Percentiles rank a stretch among this genome's conserved stretches.
These are phyloP conservation scores for Engystomops pustulosus DNA, from an alignment of 2,113 vertebrate genomes.

Conservation along the genomic window DNA sequence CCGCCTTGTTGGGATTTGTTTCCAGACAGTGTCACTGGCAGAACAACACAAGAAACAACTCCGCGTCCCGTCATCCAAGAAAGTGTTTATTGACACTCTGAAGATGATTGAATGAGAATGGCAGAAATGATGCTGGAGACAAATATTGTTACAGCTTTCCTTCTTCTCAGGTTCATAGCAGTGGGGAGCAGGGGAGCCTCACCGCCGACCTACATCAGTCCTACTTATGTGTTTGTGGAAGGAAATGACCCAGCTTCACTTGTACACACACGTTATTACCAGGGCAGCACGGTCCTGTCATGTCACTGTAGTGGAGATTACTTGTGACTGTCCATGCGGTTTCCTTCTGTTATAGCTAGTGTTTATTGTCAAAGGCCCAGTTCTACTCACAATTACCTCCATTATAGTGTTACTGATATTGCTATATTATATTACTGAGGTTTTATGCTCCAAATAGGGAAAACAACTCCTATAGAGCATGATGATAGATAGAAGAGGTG, in stretches of 20 bases:
- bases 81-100: constrained; percentile 28
- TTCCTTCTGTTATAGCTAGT: background rate
- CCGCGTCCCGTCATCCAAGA: background rate
- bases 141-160: constrained; percentile 53
- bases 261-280: background rate
- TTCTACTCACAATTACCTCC: background rate
- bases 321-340: background rate
- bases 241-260: constrained; percentile 11
- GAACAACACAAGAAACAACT: background rate
- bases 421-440: background rate
- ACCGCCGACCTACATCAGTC: constrained; percentile 7
- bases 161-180: constrained; percentile 30
- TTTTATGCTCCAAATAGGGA: no score
- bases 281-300: background rate
- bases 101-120: constrained; percentile 13
- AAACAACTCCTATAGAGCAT: no score
- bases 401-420: background rate
- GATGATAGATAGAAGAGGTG: no score
- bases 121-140: constrained; percentile 22
- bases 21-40: background rate
- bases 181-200: background rate
- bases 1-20: background rate
- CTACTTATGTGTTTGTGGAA: constrained; percentile 7
- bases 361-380: background rate
- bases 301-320: background rate